These are phyloP conservation scores for Phylloscopus whistleri DNA, from an alignment of 2,113 vertebrate genomes.

Conservation along the genomic window DNA sequence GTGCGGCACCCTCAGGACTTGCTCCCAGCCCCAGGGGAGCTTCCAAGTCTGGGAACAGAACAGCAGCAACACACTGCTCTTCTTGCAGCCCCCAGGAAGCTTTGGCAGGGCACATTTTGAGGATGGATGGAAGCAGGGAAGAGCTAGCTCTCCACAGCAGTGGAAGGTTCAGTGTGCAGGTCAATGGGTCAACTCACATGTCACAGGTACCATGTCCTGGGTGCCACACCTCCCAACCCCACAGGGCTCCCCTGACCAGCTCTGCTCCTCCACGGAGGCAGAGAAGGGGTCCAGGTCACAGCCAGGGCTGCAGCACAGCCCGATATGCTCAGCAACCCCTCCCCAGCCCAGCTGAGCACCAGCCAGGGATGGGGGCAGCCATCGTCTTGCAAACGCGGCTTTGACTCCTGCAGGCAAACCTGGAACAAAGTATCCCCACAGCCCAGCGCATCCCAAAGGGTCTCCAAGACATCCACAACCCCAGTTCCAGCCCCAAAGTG, in stretches of 20 bases:
- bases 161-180: rapidly evolving
- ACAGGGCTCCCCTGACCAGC: neutral
- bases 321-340: rapidly evolving
- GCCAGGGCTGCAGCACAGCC: neutral
- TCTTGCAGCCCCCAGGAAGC: neutral
- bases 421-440: neutral
- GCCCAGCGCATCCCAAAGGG: neutral
- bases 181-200: neutral
- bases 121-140: neutral
- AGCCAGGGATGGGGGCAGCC: neutral
- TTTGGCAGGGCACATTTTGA: neutral
- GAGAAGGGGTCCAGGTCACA: neutral
- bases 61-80: neutral
- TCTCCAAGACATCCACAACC: neutral
- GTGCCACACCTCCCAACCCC: neutral
- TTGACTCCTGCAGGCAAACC: neutral
- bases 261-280: neutral
- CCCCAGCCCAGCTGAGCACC: neutral
- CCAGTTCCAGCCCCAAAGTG: neutral
- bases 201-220: neutral
- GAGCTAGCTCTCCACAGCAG: neutral
- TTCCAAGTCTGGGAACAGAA: neutral
- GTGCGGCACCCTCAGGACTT: neutral
- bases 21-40: neutral
- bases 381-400: neutral